Base-by-base conservation (phyloP, 2,113 vertebrate genomes). In the Camelus dromedarius region DNA sequence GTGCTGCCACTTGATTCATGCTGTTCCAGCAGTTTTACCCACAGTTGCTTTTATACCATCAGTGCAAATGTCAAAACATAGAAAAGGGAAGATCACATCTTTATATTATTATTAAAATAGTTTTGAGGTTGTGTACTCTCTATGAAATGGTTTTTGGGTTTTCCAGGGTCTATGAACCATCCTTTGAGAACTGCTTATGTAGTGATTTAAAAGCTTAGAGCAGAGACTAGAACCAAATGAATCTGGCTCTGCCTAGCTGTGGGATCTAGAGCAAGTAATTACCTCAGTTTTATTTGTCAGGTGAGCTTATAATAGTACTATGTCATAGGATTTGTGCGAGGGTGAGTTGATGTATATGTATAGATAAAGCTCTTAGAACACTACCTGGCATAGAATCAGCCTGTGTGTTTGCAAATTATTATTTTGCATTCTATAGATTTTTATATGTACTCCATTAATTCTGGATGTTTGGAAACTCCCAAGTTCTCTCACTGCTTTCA, bases 61-160 rank as follows among this genome's bases (percentile, higher is more conserved):
- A 91, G n/a, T 86, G 10, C n/a, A 93, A 76, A 95, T 46, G n/a
- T 81, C 64, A 91, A 82, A 86, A 92, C 42, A 86, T 11, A 77
- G n/a, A 86, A 50, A 89, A 80, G 24, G 52, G 32, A 26, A 89
- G 56, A 75, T 94, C 56, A 48, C 18, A 42, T 64, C 22, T 69
- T 67, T 56, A 12, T 54, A 64, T 82, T 89, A 46, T 46, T 64
- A 64, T 56, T 64, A 81, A 77, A 93, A 73, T 58, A 80, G 7
- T 76, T 89, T 91, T 90, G 32, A 92, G 22, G 10, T 87, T 8
- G 0, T 48, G 8, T 14, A 85, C 35, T n/a, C 54, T 93, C 56
- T 52, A 42, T 86, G 15, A 92, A 86, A 73, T 95, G 20, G 6
- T 92, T 85, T 96, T 46, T 84, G 50, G 24, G 18, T 79, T 94